Base-by-base conservation (phyloP, 2,113 vertebrate species). In the Ictalurus punctatus region DNA sequence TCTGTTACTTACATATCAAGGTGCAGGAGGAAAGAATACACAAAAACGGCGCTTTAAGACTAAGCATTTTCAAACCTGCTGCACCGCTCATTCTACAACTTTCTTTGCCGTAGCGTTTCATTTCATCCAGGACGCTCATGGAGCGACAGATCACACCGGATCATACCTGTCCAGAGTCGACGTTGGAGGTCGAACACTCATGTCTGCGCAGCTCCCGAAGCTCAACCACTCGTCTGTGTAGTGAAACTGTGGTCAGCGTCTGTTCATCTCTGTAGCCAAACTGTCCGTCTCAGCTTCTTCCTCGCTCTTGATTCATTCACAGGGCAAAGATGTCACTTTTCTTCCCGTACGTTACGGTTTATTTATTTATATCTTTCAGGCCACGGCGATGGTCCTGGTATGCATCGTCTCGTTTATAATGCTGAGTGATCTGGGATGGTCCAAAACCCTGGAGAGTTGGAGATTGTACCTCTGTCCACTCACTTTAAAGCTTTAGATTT, bases 161-260 rank as follows among this genome's bases (percentile, higher is more conserved):
- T 59, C 88, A 65, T 95, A 96, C 96, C 96, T 96, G 94, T 96
- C 95, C 93, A 95, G 94, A 0, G 96, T 94, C 5, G 95, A 96
- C 88, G 95, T 92, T 40, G 95, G 95, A 0, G 94, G 95, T 83
- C 95, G 94, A 84, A 96, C 88, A 90, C 94, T 96, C 95, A 96
- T 96, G 91, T 89, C 94, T 93, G 92, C 92, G 85, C 90, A 89
- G 92, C 54, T 87, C 67, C 83, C 61, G 89, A 88, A 90, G 30
- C 90, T 91, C 91, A 88, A 93, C 90, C 92, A 86, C 91, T 94
- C 92, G 90, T 90, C 89, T 88, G 86, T 90, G 48, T 79, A 56
- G 85, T 52, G 69, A 48, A 48, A 8, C 30, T 12, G 37, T 17
- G 52, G 6, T 90, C 86, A 90, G 63, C 78, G 61, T 67, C 89